These are phyloP conservation scores for Drosophila serrata DNA, from an alignment of 1,140 invertebrate genomes.

Conservation along the genomic window DNA sequence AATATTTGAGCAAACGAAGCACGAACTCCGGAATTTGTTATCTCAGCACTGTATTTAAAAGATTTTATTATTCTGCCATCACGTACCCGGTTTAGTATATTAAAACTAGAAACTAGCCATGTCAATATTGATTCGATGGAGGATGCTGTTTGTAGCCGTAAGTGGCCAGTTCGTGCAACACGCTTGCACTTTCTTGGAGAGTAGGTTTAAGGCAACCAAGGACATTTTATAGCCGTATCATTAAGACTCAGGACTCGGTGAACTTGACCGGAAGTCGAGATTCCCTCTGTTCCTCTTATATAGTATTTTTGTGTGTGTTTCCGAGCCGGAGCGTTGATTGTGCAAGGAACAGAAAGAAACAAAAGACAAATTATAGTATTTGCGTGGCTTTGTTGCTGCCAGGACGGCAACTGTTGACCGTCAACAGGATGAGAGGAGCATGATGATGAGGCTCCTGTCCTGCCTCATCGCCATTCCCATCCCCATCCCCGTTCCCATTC, in stretches of 20 bases:
- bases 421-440: conserved; percentile 25
- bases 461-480: conserved; percentile 1
- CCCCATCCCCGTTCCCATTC: background rate
- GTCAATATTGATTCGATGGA: conserved; percentile 24
- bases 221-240: conserved; percentile 9
- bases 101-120: conserved; percentile 3
- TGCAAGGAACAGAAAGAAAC: conserved; percentile 26
- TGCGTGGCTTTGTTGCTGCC: conserved; percentile 52
- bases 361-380: conserved; percentile 64
- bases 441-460: conserved; percentile 16
- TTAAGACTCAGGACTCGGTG: conserved; percentile 15
- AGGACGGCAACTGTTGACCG: conserved; percentile 52
- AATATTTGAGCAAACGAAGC: conserved; percentile 3
- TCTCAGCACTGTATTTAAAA: background rate
- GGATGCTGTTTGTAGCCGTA: conserved; percentile 1
- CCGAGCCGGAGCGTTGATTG: conserved; percentile 29
- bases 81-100: background rate
- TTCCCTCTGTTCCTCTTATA: conserved; percentile 16
- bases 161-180: conserved; percentile 2
- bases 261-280: conserved; percentile 31
- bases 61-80: background rate
- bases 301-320: conserved; percentile 31
- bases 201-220: conserved; percentile 14
- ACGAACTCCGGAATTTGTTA: background rate
- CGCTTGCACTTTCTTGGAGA: background rate